These are phyloP conservation scores for Tyrannus savana DNA, from an alignment of 2,113 vertebrate species.

Conservation along the genomic window DNA sequence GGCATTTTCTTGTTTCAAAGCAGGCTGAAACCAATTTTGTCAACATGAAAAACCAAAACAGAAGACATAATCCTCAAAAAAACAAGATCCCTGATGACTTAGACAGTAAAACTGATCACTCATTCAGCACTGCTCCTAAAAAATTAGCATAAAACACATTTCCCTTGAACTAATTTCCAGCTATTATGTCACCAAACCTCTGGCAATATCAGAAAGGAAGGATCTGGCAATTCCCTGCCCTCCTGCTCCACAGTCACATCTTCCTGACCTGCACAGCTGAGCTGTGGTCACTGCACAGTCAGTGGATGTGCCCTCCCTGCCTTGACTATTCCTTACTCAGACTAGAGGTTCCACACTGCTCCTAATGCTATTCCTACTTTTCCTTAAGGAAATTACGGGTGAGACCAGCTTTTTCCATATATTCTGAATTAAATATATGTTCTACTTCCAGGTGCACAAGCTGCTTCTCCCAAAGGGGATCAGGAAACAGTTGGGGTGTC, in stretches of 20 bases:
- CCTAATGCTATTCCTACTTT: not conserved
- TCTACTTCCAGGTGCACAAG: not conserved
- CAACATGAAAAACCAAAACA: not conserved
- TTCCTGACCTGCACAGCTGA: not conserved
- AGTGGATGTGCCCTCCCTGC: not conserved
- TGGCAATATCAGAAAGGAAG: not conserved
- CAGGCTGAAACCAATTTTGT: not conserved
- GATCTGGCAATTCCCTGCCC: not conserved
- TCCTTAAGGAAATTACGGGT: not conserved
- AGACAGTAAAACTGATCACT: not conserved
- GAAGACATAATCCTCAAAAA: not conserved
- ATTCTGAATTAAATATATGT: not conserved
- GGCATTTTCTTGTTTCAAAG: not conserved
- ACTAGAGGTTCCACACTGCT: not conserved
- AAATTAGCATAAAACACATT: not conserved
- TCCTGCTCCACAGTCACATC: not conserved
- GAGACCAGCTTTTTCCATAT: not conserved
- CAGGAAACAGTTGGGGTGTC: not conserved
- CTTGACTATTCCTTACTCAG: not conserved
- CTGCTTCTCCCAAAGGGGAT: not conserved
- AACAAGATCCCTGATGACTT: not conserved
- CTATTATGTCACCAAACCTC: not conserved
- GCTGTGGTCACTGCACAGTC: not conserved
- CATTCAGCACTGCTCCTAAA: not conserved
- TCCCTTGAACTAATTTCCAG: not conserved